Percentiles rank a stretch among this genome's conserved stretches.
phyloP scores from a whole-genome alignment of 1,140 invertebrate genomes.

The Pseudobourletiella spinata region DNA sequence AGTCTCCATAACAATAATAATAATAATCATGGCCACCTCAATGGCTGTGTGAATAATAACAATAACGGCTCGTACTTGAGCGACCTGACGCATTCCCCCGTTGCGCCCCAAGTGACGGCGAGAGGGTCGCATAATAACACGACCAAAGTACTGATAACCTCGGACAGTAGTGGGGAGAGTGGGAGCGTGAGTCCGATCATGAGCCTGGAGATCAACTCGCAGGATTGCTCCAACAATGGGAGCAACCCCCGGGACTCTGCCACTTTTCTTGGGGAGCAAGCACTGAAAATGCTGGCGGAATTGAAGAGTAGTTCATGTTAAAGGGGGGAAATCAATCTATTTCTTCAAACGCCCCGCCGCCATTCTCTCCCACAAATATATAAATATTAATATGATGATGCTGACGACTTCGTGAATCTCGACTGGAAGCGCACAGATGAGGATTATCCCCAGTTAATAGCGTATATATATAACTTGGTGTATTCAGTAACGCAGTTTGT shows the following conservation, averaged over 20 bases:
- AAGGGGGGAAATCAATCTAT: no score
- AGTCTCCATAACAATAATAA: constrained; percentile 13
- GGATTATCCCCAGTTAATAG: no score
- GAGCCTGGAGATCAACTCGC: constrained; percentile 21
- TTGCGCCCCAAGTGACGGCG: neutral
- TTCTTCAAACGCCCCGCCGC: neutral
- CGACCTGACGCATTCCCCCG: neutral
- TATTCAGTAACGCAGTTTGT: no score
- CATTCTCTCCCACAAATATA: no score
- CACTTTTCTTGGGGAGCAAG: constrained; percentile 30
- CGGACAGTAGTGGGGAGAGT: constrained; percentile 25
- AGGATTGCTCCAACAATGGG: neutral
- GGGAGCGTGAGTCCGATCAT: constrained; percentile 22
- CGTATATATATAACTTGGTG: no score
- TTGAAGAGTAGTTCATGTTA: constrained; percentile 35
- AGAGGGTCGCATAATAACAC: no score
- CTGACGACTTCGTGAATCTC: no score
- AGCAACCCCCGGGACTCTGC: constrained; percentile 20
- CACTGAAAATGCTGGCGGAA: constrained; percentile 34
- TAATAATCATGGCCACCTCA: constrained; percentile 1
- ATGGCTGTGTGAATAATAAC: neutral
- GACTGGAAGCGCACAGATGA: no score
- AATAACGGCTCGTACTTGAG: neutral
- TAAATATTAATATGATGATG: no score
- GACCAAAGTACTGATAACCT: constrained; percentile 34